phyloP scores from a whole-genome alignment of 2,888 invertebrate genomes.

The Prosopocoilus inquinatus region DNA sequence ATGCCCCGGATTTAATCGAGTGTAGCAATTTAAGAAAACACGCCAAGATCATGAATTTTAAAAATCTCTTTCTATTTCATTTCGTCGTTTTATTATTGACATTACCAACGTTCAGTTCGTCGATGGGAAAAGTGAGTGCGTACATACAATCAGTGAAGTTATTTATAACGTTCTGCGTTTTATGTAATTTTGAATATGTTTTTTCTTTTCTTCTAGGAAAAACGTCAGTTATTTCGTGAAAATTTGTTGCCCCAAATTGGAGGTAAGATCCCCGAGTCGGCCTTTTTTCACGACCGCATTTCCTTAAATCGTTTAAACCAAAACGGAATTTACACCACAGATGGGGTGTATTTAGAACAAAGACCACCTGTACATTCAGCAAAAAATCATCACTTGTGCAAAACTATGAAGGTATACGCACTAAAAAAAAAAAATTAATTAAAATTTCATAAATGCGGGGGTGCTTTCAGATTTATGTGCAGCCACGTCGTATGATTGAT shows the following conservation, averaged over 20 bases:
- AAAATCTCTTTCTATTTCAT: too few species aligned
- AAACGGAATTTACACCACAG: slow-evolving; percentile 9
- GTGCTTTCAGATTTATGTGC: slow-evolving; percentile 5
- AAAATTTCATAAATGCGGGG: too few species aligned
- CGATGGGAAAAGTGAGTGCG: too few species aligned
- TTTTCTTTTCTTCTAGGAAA: slow-evolving; percentile 10
- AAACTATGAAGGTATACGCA: slow-evolving; percentile 7
- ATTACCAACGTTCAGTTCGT: too few species aligned
- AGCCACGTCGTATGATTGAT: background rate
- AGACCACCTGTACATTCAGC: slow-evolving; percentile 7
- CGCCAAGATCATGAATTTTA: too few species aligned
- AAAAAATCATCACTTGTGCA: slow-evolving; percentile 5
- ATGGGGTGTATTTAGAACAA: slow-evolving; percentile 9
- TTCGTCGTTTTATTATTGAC: too few species aligned
- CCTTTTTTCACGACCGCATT: slow-evolving; percentile 9
- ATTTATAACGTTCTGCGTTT: too few species aligned
- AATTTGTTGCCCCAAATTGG: slow-evolving; percentile 12
- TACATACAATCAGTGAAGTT: too few species aligned
- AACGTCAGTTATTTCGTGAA: slow-evolving; percentile 10
- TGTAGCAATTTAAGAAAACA: too few species aligned
- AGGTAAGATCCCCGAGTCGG: slow-evolving; percentile 12
- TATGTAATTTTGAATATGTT: background rate
- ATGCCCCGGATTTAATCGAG: too few species aligned
- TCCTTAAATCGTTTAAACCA: slow-evolving; percentile 12
- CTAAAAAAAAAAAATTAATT: background rate